Evolutionary conservation across 2,113 vertebrate species (phyloP).

Genomic region (Anguilla japonica): DNA sequence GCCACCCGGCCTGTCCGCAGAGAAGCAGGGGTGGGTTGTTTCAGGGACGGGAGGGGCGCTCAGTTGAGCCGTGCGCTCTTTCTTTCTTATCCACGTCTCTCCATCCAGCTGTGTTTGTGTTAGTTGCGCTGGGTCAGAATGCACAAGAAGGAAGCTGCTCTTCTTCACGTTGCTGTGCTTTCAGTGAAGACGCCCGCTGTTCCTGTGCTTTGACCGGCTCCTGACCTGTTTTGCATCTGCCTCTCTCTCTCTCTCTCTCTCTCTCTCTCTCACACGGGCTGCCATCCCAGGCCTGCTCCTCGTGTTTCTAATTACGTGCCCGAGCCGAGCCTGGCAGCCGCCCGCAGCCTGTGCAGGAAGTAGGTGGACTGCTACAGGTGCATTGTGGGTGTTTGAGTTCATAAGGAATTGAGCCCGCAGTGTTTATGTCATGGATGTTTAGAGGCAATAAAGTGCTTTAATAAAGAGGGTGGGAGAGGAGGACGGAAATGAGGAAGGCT

Average conservation of each 20-base stretch:
- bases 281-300: not conserved
- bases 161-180: not conserved
- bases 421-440: no score
- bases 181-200: not conserved
- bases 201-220: not conserved
- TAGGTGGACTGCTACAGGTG: not conserved
- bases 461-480: no score
- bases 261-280: not conserved
- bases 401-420: not conserved
- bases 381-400: slow-evolving; percentile 2
- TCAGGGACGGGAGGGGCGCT: not conserved
- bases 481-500: no score
- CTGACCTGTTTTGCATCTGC: no score
- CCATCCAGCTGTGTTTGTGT: not conserved
- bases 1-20: not conserved
- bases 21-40: not conserved
- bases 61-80: not conserved
- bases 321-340: not conserved
- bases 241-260: no score
- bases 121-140: not conserved
- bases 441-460: no score
- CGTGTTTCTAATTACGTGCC: not conserved
- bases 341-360: not conserved
- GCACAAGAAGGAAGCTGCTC: no score
- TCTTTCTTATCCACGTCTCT: not conserved